Percentiles rank a stretch among this genome's conserved stretches.
phyloP scores from a whole-genome alignment of 2,113 vertebrate species.

The Anoplopoma fimbria region DNA sequence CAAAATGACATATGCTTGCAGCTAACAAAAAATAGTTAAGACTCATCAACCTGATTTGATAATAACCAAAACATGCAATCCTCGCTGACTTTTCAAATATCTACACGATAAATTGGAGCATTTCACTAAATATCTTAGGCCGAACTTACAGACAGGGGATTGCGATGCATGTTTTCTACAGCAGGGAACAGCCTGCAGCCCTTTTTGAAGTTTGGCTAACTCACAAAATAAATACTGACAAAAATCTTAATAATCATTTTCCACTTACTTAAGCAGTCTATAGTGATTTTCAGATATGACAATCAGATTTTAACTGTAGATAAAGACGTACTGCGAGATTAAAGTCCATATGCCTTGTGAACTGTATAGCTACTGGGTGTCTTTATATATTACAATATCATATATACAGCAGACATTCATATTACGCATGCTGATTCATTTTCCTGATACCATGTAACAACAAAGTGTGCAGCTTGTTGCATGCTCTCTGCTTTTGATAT shows the following conservation, averaged over 20 bases:
- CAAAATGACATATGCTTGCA: neutral
- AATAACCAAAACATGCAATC: neutral
- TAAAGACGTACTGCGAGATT: neutral
- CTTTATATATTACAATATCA: neutral
- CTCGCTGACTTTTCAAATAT: neutral
- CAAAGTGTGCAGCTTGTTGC: conserved; percentile 19
- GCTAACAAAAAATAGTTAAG: neutral
- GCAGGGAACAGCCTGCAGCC: neutral
- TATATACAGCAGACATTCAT: neutral
- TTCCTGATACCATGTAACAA: conserved; percentile 26
- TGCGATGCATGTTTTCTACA: neutral
- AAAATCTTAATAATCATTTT: neutral
- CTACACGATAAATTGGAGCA: neutral
- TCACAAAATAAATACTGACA: neutral
- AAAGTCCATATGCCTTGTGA: conserved; percentile 4
- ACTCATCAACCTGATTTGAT: neutral
- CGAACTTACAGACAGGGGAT: neutral
- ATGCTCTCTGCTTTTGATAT: conserved; percentile 43
- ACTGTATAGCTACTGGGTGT: neutral
- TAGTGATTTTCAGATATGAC: neutral
- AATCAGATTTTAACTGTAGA: conserved; percentile 5
- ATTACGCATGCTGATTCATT: neutral
- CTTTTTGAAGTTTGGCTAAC: neutral
- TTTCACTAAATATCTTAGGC: neutral
- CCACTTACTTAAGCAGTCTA: neutral